These are phyloP conservation scores for Neoseiulus cucumeris DNA, from an alignment of 1,140 invertebrate genomes.

Conservation along the genomic window DNA sequence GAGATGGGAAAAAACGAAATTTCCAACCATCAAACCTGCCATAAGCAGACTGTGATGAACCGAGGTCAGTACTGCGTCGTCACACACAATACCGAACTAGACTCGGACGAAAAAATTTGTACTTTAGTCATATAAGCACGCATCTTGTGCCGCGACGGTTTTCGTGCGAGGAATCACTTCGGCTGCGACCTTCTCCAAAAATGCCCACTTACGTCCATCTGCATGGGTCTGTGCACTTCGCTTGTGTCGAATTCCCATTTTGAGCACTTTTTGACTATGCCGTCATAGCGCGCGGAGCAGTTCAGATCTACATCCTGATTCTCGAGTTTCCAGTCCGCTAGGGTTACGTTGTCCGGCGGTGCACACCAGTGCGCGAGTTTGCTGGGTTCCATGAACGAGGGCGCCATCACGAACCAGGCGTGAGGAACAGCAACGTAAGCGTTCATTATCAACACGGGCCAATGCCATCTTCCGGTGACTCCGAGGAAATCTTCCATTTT, in stretches of 20 bases:
- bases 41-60: neutral
- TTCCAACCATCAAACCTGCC: neutral
- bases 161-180: too few species aligned
- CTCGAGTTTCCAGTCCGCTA: neutral
- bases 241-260: neutral
- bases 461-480: neutral
- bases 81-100: neutral
- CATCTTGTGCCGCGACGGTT: too few species aligned
- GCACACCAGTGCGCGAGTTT: neutral
- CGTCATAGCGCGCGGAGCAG: neutral
- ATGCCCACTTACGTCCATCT: neutral
- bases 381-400: neutral
- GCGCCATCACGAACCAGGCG: conserved; percentile 4
- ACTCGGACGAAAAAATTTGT: neutral
- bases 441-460: neutral
- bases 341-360: neutral
- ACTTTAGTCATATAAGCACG: too few species aligned
- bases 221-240: neutral
- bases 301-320: too few species aligned
- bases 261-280: neutral
- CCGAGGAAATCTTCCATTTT: neutral
- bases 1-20: neutral
- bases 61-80: neutral
- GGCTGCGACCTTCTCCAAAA: too few species aligned
- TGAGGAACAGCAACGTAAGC: neutral